Percentiles rank a stretch among this genome's conserved stretches.
phyloP scores from a whole-genome alignment of 2,888 invertebrate species.

The Scaptomyza flava region DNA sequence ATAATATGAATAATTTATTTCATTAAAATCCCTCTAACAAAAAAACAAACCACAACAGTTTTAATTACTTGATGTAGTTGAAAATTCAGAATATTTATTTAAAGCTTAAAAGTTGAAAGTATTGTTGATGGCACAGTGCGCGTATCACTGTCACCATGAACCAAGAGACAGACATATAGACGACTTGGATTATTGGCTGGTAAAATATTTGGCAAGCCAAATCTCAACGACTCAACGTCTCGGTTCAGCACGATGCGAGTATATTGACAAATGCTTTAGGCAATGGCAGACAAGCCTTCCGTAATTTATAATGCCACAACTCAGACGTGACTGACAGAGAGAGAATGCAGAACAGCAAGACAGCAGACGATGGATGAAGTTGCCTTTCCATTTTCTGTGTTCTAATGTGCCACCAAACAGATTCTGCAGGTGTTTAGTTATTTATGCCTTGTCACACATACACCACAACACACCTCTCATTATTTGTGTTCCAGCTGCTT shows the following conservation, averaged over 20 bases:
- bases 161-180: not conserved
- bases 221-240: slow-evolving; percentile 41
- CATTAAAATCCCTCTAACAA: not conserved
- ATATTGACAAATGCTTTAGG: slow-evolving; percentile 71
- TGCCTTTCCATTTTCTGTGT: not conserved
- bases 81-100: not conserved
- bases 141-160: slow-evolving; percentile 1
- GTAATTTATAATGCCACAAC: slow-evolving; percentile 72
- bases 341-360: slow-evolving; percentile 1
- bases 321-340: slow-evolving; percentile 60
- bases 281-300: slow-evolving; percentile 58
- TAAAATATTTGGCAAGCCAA: slow-evolving; percentile 55
- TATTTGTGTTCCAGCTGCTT: slow-evolving; percentile 32
- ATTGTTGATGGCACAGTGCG: not conserved
- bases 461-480: slow-evolving; percentile 48
- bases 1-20: not conserved
- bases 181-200: slow-evolving; percentile 52
- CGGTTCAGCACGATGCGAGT: slow-evolving; percentile 25
- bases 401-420: slow-evolving; percentile 20
- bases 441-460: slow-evolving; percentile 76
- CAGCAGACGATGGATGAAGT: slow-evolving; percentile 27
- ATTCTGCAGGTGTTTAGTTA: slow-evolving; percentile 77
- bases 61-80: not conserved
- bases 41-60: too few species aligned
- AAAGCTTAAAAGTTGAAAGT: not conserved